phyloP scores from a whole-genome alignment of 2,797 vertebrate species.

The Discoglossus pictus region DNA sequence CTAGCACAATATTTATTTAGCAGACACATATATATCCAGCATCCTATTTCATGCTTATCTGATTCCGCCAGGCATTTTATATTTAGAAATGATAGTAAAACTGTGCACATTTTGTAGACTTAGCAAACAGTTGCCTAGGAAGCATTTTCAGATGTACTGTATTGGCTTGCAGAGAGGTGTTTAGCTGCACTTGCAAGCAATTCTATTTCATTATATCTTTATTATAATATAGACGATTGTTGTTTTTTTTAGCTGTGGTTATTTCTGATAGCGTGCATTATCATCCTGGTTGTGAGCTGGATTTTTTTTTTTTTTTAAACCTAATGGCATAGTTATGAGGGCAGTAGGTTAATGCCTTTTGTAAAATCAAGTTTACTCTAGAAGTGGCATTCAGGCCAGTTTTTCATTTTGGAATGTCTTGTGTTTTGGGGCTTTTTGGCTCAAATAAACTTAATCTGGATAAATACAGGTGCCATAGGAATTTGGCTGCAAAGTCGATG shows the following conservation, averaged over 20 bases:
- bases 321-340: slow-evolving; percentile 61
- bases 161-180: slow-evolving; percentile 13
- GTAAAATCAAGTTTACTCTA: slow-evolving; percentile 70
- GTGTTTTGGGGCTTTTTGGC: background rate
- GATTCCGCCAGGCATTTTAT: slow-evolving; percentile 40
- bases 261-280: slow-evolving; percentile 53
- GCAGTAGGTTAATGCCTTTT: slow-evolving; percentile 70
- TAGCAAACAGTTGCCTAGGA: slow-evolving; percentile 46
- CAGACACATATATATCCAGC: slow-evolving; percentile 25
- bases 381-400: slow-evolving; percentile 59
- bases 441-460: slow-evolving; percentile 30
- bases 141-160: slow-evolving; percentile 21
- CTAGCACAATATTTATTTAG: slow-evolving; percentile 27
- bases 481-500: slow-evolving; percentile 1
- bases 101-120: slow-evolving; percentile 38
- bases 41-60: slow-evolving; percentile 43
- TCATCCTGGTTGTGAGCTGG: slow-evolving; percentile 63
- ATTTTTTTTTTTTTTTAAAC: slow-evolving; percentile 55
- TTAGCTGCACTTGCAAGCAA: slow-evolving; percentile 57
- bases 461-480: slow-evolving; percentile 9
- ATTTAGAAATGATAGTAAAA: slow-evolving; percentile 38
- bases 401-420: slow-evolving; percentile 11
- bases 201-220: slow-evolving; percentile 54
- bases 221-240: slow-evolving; percentile 55
- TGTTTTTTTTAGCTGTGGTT: slow-evolving; percentile 56